Evolutionary conservation across 1,140 invertebrate species (phyloP), one percentile per base, ranked within the genome.

Genomic region (Hermatobates lingyangjiaoensis): DNA sequence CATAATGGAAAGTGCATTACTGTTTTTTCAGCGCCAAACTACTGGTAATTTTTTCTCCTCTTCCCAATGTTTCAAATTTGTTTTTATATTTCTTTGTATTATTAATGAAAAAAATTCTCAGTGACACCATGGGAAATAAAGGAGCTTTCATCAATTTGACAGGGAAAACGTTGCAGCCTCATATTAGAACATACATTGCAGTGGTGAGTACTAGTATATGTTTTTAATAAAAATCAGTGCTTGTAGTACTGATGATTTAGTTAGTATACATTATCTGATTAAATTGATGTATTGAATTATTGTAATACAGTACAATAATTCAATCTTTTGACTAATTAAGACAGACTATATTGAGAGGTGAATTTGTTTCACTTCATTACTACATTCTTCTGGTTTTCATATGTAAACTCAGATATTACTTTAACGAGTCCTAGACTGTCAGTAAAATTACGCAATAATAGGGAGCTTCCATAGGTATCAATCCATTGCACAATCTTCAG

Each of bases 91-190:
- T 51, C 55, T 42, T 26, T 20, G 34, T 58, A 18, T 62, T 58
- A 59, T 58, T 60, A 12, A 14, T 10, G 10, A 12, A 44, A 24
- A 50, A 55, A 55, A n/a, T n/a, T 76, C 76, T 47, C 66, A 93
- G 91, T 80, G 95, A 98, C 81, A 87, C 87, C 45, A 95, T 98
- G 86, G 91, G 89, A 61, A 98, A 98, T 70, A 83, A 86, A 69
- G 95, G 94, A 64, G 93, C 95, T 60, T 97, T 92, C 69, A 96
- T 98, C 61, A 94, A 79, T 54, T 75, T 98, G 61, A 89, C 79
- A 50, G 95, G 93, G 50, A 86, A 88, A 65, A 78, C 87, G 62
- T 77, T 96, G 69, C 80, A 75, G 62, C 95, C 94, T 30, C 79
- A 89, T 57, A 95, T 83, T 71, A 88, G 80, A 45, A 81, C 84